Base-by-base conservation (phyloP, 2,113 vertebrate species). In the Crotalus helleri region DNA sequence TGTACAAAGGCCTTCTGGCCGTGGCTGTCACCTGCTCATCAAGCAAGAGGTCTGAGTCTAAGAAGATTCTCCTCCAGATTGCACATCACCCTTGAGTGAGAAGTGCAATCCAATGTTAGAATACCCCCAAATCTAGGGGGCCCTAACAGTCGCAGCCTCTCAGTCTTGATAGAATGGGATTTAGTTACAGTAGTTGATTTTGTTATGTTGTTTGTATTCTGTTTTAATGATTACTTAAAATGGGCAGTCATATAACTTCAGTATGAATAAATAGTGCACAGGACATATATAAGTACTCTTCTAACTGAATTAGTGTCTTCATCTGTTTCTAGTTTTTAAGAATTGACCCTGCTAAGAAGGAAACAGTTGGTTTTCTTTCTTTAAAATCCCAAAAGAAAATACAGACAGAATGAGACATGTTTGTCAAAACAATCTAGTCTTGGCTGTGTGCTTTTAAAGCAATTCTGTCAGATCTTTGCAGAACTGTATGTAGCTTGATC, bases 351-450 rank as follows among this genome's bases (percentile, higher is more conserved):
- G 15, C 24, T 94, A 59, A 54, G 26, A 94, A 93, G 13, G 92
- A 81, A 39, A 21, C 61, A 61, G 4, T 5, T 92, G 9, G 15
- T 95, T 92, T 0, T 0, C 24, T 19, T 3, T n/a, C 91, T 87
- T 95, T 58, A 90, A 92, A 92, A 58, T 92, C 59, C 51, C 87
- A 93, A 94, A 49, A 94, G 91, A 85, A 90, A 53, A 53, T 19
- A 29, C 58, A 57, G 85, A 91, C 90, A 88, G 51, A 88, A 93
- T 91, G 59, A 91, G 85, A 10, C 23, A 15, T 69, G 58, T 93
- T 95, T 94, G 44, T 94, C 24, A 93, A 94, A 88, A 91, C 5
- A 26, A 21, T 91, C 93, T 39, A 85, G 9, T 89, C 92, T 93
- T 4, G 17, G 12, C 58, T 91, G 58, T 87, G 39, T 93, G 46